Evolutionary conservation across 1,140 invertebrate species (phyloP), one percentile per base, ranked within the genome.

Genomic region (Papilio machaon): DNA sequence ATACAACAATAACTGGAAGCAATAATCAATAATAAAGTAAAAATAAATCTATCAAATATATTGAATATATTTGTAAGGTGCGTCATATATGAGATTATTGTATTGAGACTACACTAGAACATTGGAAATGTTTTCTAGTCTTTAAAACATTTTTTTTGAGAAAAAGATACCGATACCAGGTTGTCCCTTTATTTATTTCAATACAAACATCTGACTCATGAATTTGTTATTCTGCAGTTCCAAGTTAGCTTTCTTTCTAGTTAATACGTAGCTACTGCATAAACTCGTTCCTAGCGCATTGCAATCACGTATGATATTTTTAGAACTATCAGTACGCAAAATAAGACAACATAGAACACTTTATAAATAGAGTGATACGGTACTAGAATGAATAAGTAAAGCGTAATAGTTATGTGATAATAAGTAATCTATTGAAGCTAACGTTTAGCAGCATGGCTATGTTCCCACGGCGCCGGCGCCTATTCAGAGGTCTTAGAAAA

Each of bases 401-500:
- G 43, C 52, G 80, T 81, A 76, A 76, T 81, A 76, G 80, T 76
- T 77, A 73, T 52, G 46, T 35, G 67, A 35, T 49, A 80, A 15
- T 75, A 49, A 75, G 73, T 23, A 19, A 79, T 67, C 19, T 60
- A 74, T 79, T 46, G 67, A 79, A 64, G 75, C 77, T 64, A 64
- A 82, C 74, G 52, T 49, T 84, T 83, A 64, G 85, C n/a, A 80
- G 58, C 78, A 80, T 46, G 73, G 70, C 80, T 85, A 87, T 90
- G 81, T 89, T 92, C 90, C 89, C 89, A 90, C 88, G 86, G 52
- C 73, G 80, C 77, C 74, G 82, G 77, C 82, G 81, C 83, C 75
- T 49, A 54, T 76, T 58, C 80, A 84, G 79, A 77, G 84, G 82
- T 84, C 83, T 90, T 90, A 90, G 87, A 90, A 92, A 91, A 91